These are phyloP conservation scores for Lepidurus packardi DNA, from an alignment of 1,140 invertebrate genomes.

Conservation along the genomic window DNA sequence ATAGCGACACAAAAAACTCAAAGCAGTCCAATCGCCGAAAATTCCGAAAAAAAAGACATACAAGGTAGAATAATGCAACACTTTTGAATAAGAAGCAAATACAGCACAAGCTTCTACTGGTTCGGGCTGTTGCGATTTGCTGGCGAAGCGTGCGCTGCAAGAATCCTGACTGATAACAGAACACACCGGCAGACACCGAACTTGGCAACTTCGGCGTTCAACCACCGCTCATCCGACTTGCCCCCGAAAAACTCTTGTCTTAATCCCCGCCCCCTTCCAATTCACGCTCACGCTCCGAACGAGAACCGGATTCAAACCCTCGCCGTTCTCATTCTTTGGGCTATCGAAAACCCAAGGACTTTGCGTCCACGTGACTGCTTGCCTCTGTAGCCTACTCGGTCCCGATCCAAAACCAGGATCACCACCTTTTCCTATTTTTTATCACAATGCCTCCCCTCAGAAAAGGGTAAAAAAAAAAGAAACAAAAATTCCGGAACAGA, in stretches of 20 bases:
- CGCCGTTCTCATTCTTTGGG: neutral
- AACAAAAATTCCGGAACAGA: neutral
- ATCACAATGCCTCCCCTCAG: neutral
- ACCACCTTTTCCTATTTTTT: too few species aligned
- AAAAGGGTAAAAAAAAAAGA: neutral
- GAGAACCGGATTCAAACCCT: constrained; percentile 3
- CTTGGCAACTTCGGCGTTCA: constrained; percentile 17
- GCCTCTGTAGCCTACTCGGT: neutral
- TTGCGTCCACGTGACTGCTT: neutral
- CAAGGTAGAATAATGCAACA: neutral
- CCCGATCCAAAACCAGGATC: neutral
- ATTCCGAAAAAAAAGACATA: neutral
- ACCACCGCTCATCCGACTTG: neutral
- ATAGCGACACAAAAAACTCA: neutral
- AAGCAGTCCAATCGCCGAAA: neutral
- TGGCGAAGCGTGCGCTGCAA: constrained; percentile 20
- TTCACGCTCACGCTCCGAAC: constrained; percentile 17
- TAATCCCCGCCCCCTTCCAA: neutral
- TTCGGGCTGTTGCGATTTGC: constrained; percentile 10
- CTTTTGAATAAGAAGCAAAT: constrained; percentile 3
- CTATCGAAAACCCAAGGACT: neutral
- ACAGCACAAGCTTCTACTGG: constrained; percentile 21
- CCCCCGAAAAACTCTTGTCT: neutral
- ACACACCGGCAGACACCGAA: neutral
- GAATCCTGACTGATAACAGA: constrained; percentile 19